Evolutionary conservation across 2,888 invertebrate species (phyloP).

Genomic region (Sceliomorpha sp.): DNA sequence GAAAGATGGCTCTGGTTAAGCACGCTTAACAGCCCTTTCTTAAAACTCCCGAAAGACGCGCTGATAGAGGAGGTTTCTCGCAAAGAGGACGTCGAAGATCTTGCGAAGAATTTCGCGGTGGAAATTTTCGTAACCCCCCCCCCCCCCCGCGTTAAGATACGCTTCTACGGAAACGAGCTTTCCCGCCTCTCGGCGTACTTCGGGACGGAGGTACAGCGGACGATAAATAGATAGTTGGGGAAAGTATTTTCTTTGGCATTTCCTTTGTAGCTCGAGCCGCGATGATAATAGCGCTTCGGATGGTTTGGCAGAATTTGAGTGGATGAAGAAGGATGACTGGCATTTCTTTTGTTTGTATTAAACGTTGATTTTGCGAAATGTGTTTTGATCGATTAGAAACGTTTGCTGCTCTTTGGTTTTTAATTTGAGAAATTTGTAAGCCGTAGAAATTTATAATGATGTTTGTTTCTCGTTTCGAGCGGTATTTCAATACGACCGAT

Average conservation of each 20-base stretch:
- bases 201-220: conserved; percentile 17
- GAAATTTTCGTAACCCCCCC: no score
- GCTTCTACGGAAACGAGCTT: conserved; percentile 22
- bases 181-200: conserved; percentile 35
- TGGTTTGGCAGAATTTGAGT: conserved; percentile 27
- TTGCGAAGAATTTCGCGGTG: no score
- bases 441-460: no score
- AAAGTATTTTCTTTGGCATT: conserved; percentile 20
- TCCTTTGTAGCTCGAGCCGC: conserved; percentile 37
- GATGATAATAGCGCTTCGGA: conserved; percentile 27
- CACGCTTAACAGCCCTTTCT: conserved; percentile 7
- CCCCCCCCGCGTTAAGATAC: no score
- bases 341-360: no score
- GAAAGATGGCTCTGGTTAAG: conserved; percentile 17
- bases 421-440: no score
- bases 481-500: no score
- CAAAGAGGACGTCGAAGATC: background rate
- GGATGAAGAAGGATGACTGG: background rate
- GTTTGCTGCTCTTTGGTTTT: no score
- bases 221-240: conserved; percentile 36
- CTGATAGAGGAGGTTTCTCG: background rate
- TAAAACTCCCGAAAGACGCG: conserved; percentile 1
- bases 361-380: no score
- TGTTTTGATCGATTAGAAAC: no score
- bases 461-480: no score